These are phyloP conservation scores for Lepidotrigona ventralis DNA, from an alignment of 1,140 invertebrate genomes.

Conservation along the genomic window DNA sequence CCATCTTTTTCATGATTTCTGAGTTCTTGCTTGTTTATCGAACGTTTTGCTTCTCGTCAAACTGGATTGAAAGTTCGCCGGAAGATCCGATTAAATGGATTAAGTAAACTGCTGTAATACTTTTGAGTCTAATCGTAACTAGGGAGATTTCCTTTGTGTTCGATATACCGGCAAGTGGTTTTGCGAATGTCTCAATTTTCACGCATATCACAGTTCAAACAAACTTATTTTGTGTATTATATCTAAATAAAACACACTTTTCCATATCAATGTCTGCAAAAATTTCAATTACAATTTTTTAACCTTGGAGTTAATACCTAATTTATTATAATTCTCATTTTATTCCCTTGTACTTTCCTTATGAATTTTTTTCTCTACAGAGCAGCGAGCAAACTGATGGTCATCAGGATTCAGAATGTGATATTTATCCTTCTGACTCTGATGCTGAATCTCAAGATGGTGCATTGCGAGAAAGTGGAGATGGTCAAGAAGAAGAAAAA, in stretches of 20 bases:
- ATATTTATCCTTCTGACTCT: constrained; percentile 78
- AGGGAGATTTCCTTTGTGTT: constrained; percentile 3
- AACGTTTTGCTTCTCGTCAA: neutral
- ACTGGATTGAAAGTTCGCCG: constrained; percentile 23
- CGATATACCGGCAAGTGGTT: constrained; percentile 18
- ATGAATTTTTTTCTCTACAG: constrained; percentile 61
- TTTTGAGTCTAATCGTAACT: constrained; percentile 12
- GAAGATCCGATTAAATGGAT: constrained; percentile 34
- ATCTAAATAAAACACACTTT: neutral
- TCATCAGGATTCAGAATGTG: constrained; percentile 79
- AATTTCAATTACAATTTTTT: neutral
- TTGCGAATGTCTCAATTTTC: neutral
- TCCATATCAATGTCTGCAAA: neutral
- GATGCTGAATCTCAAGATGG: constrained; percentile 77
- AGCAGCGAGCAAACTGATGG: constrained; percentile 78
- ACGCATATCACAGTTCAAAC: neutral
- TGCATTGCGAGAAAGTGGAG: constrained; percentile 80
- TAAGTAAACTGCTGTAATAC: constrained; percentile 47
- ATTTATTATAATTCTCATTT: neutral
- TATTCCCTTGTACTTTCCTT: constrained; percentile 1
- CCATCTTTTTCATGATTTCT: neutral
- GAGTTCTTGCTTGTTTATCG: neutral
- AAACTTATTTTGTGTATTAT: neutral
- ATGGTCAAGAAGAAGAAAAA: constrained; percentile 83
- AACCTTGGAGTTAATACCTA: neutral